phyloP scores from a whole-genome alignment of 2,797 vertebrate species.

The Poeciliopsis turneri region DNA sequence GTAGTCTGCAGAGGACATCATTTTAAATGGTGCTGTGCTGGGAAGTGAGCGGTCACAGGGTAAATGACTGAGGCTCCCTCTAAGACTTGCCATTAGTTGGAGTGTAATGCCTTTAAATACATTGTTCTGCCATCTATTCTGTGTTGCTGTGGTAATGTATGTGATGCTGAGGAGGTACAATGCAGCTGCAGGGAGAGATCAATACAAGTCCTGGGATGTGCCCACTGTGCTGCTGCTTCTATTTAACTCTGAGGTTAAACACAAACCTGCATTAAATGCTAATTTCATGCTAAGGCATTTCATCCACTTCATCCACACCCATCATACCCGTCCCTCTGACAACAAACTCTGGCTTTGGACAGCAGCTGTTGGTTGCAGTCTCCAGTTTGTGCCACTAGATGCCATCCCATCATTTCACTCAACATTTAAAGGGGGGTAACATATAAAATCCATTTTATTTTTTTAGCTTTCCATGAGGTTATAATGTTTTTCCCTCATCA shows the following conservation, averaged over 20 bases:
- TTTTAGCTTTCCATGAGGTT: too few relatives aligned
- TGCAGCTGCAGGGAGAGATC: conserved; percentile 57
- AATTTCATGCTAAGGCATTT: neutral
- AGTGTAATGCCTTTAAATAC: conserved; percentile 80
- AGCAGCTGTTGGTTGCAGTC: neutral
- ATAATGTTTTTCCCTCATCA: too few relatives aligned
- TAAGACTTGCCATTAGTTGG: conserved; percentile 75
- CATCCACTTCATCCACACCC: conserved; percentile 3
- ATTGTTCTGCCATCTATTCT: conserved; percentile 77
- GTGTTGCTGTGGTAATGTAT: conserved; percentile 68
- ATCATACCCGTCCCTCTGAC: neutral
- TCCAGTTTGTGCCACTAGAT: conserved; percentile 8
- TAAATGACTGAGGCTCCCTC: conserved; percentile 83
- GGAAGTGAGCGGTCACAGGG: conserved; percentile 77
- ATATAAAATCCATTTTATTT: too few relatives aligned
- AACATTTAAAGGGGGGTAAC: neutral
- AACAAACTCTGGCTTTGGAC: neutral
- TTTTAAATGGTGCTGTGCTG: conserved; percentile 84
- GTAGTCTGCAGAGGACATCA: conserved; percentile 86
- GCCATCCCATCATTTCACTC: neutral
- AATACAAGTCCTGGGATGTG: conserved; percentile 47
- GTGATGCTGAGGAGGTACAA: conserved; percentile 63
- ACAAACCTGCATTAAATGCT: neutral
- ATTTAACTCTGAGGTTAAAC: neutral
- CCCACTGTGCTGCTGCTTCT: conserved; percentile 7